phyloP scores from a whole-genome alignment of 2,888 invertebrate species.

The Drosophila melanosoma region DNA sequence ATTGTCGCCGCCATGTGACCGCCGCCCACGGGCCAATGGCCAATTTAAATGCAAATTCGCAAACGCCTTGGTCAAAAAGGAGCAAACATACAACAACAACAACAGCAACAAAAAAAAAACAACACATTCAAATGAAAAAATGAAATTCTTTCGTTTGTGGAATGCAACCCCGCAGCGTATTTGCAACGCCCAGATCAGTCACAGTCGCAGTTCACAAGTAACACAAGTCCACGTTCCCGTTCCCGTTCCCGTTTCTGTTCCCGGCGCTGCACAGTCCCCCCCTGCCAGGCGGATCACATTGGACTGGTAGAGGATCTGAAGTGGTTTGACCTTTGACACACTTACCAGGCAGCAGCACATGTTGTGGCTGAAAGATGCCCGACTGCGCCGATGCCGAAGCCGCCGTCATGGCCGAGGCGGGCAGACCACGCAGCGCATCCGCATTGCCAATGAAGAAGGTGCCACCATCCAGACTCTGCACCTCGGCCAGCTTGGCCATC shows the following conservation, averaged over 20 bases:
- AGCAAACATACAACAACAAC: constrained; percentile 8
- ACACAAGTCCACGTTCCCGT: not conserved
- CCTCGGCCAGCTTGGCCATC: constrained; percentile 85
- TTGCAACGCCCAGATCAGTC: not conserved
- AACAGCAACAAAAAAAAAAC: constrained; percentile 1
- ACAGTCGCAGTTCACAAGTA: not conserved
- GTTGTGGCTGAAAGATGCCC: constrained; percentile 83
- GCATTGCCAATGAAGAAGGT: constrained; percentile 85
- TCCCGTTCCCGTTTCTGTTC: too few species aligned
- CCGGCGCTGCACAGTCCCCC: not conserved
- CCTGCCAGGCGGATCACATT: constrained; percentile 36
- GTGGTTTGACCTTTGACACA: constrained; percentile 56
- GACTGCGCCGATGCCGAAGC: constrained; percentile 58
- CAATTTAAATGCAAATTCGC: constrained; percentile 71
- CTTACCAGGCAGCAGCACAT: constrained; percentile 84
- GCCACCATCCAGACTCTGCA: constrained; percentile 85
- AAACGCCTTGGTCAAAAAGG: constrained; percentile 58
- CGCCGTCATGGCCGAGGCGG: constrained; percentile 66
- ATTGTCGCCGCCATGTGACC: constrained; percentile 65
- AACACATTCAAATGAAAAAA: constrained; percentile 11
- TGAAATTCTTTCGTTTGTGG: constrained; percentile 36
- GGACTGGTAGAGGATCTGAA: constrained; percentile 35
- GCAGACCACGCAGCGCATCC: constrained; percentile 82
- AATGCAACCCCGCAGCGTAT: constrained; percentile 32
- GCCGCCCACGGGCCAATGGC: constrained; percentile 58